Evolutionary conservation across 2,888 invertebrate species (phyloP).

Genomic region (Camponotus fellah): DNA sequence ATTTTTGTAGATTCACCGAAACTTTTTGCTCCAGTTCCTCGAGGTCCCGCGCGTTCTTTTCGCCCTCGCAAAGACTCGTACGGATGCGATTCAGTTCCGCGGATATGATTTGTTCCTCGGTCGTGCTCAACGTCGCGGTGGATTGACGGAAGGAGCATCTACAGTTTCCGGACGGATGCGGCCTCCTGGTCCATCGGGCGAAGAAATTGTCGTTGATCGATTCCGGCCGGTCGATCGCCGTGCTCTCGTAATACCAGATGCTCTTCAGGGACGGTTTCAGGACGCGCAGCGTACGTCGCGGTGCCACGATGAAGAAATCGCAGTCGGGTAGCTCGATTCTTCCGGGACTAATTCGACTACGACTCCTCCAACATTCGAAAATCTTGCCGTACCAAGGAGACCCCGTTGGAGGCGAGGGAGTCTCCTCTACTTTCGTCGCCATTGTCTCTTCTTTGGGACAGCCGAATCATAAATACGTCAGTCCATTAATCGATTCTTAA

Average conservation of each 20-base stretch:
- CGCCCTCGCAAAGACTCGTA: constrained; percentile 82
- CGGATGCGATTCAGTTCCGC: constrained; percentile 82
- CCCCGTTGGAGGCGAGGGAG: constrained; percentile 45
- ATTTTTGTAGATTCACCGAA: constrained; percentile 74
- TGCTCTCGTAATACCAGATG: constrained; percentile 77
- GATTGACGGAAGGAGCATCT: constrained; percentile 83
- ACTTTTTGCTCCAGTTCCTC: constrained; percentile 80
- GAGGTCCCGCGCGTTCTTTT: constrained; percentile 78
- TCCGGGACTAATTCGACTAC: constrained; percentile 80
- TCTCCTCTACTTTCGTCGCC: constrained; percentile 64
- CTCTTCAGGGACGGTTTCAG: constrained; percentile 76
- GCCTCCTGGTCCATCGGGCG: constrained; percentile 81
- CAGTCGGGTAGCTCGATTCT: constrained; percentile 81
- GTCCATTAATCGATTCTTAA: neutral
- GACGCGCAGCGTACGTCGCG: constrained; percentile 80
- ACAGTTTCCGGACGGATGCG: constrained; percentile 83
- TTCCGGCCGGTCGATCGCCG: constrained; percentile 78
- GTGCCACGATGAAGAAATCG: constrained; percentile 82
- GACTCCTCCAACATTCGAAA: constrained; percentile 79
- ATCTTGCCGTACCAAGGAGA: constrained; percentile 80
- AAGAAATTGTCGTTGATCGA: constrained; percentile 83
- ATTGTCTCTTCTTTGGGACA: constrained; percentile 56
- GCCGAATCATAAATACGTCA: constrained; percentile 64
- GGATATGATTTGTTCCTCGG: constrained; percentile 78
- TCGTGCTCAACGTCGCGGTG: constrained; percentile 73